Base-by-base conservation (phyloP, 1,140 invertebrate genomes). In the Ditylenchus dipsaci region DNA sequence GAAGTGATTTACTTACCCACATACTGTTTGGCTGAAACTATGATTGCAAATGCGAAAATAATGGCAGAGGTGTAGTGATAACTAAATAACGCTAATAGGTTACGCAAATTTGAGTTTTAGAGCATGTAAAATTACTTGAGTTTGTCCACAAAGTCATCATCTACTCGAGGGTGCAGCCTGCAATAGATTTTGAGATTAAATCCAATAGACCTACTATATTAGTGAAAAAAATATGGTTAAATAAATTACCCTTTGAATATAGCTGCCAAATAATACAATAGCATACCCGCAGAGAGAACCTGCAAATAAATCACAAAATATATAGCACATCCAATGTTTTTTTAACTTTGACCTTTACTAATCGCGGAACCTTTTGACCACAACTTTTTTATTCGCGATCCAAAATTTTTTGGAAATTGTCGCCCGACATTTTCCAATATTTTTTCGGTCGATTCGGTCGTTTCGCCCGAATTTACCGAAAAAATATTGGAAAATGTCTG, bases 101-200 rank as follows among this genome's bases (percentile, higher is more conserved):
- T 38, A 38, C 33, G 11, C 3, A 38, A 53, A 17, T 53, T 26
- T 5, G 15, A 53, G 23, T 53, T 8, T 19, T 26, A 15, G 3
- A 19, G 23, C 3, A 17, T 26, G 23, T 53, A 53, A 26, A 21
- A 26, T 59, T 82, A 82, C 62, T 82, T 82, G 43, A 82, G 69
- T 71, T 82, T 82, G 74, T 82, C 80, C 23, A 82, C 80, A 67
- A 82, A 82, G 58, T 82, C 80, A 60, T 82, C 80, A 70, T 82
- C 80, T 26, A 82, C 81, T 42, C 80, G 69, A 30, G 80, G 80
- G 65, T 82, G 80, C 26, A 82, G 68, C 43, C 80, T 81, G 60
- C 83, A 83, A 75, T 83, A 83, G 11, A 38, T 38, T 38, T 3
- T 38, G 11, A 5, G 3, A 5, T 3, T 38, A 38, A 38, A 38